Evolutionary conservation across 2,113 vertebrate species (phyloP).

Genomic region (Accipiter cooperii): DNA sequence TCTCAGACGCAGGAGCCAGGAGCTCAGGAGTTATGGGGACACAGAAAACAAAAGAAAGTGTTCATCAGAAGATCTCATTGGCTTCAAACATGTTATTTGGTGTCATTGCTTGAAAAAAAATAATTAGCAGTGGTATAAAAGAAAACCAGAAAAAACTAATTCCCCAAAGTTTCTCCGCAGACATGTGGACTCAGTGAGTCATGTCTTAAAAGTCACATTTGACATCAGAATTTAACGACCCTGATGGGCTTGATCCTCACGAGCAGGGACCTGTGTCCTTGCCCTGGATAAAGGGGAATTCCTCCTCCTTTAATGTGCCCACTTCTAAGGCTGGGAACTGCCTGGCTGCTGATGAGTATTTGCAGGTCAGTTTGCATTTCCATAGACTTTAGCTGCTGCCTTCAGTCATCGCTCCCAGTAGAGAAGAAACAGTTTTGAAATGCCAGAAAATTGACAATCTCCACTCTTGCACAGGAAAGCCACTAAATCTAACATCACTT

Average conservation of each 20-base stretch:
- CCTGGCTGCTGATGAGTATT: background rate
- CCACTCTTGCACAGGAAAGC: slow-evolving; percentile 8
- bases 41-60: background rate
- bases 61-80: background rate
- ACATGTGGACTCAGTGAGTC: background rate
- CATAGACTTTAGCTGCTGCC: background rate
- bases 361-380: slow-evolving; percentile 9
- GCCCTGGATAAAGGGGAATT: background rate
- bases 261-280: background rate
- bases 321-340: background rate
- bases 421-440: slow-evolving; percentile 50
- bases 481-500: slow-evolving; percentile 49
- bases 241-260: background rate
- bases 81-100: background rate
- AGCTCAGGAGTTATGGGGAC: background rate
- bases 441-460: slow-evolving; percentile 21
- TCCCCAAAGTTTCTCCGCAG: background rate
- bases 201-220: background rate
- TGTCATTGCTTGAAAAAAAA: background rate
- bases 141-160: background rate
- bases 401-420: background rate
- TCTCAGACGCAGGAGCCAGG: background rate
- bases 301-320: background rate
- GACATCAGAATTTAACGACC: background rate
- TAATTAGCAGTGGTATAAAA: background rate